Evolutionary conservation across 30 jellyfish, hydroid and myxozoan genomes (phyloP).

Genomic region (Calvadosia cruxmelitensis): DNA sequence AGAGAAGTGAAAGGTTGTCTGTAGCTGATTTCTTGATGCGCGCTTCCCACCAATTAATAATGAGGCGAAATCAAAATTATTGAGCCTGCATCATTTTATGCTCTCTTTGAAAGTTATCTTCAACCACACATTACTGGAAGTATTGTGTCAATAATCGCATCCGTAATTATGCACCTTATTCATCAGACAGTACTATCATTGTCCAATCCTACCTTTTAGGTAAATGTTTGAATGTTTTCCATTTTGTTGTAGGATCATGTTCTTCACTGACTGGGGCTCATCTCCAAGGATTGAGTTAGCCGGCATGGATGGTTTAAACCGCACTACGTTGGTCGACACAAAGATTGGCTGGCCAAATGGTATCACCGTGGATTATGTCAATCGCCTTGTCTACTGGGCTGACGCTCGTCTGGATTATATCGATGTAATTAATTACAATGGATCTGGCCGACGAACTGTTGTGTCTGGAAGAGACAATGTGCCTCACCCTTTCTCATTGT

Average conservation of each 20-base stretch:
- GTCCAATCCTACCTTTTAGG: no score
- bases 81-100: no score
- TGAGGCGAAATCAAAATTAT: no score
- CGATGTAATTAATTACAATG: conserved; percentile 62
- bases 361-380: conserved; percentile 64
- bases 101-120: no score
- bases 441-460: conserved; percentile 41
- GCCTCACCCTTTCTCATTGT: conserved; percentile 83
- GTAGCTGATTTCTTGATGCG: no score
- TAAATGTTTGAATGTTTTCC: no score
- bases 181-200: no score
- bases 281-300: conserved; percentile 76
- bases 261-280: conserved; percentile 94
- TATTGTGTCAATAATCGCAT: no score
- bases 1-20: no score
- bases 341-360: conserved; percentile 95
- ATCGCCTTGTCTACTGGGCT: conserved; percentile 61
- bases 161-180: no score
- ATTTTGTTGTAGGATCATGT: conserved; percentile 27
- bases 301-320: conserved; percentile 75
- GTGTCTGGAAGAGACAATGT: conserved; percentile 35
- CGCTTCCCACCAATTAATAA: no score
- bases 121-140: no score
- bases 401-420: conserved; percentile 95
- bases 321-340: conserved; percentile 39